These are phyloP conservation scores for Petromus typicus DNA, from an alignment of 2,113 vertebrate species.

Conservation along the genomic window DNA sequence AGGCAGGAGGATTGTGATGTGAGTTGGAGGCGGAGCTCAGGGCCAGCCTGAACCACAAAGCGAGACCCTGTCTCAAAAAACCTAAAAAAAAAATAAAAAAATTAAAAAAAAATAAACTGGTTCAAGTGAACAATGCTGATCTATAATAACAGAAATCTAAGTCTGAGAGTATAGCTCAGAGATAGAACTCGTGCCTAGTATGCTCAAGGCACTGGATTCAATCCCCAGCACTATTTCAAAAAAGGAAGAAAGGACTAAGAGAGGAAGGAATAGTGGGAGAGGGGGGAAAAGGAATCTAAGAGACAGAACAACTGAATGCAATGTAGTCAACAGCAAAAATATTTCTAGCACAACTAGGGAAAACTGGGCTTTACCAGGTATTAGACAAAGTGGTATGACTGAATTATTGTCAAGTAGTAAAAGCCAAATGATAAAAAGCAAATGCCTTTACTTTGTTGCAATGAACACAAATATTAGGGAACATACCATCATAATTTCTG, in stretches of 20 bases:
- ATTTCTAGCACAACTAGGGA: neutral
- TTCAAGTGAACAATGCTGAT: neutral
- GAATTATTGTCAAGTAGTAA: neutral
- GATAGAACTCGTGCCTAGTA: neutral
- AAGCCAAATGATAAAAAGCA: neutral
- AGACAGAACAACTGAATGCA: neutral
- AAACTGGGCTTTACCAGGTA: neutral
- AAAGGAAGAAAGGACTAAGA: neutral
- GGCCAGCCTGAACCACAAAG: too few species aligned
- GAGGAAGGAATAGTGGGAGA: neutral
- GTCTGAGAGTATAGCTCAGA: neutral
- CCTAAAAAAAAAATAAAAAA: neutral
- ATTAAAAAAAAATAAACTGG: neutral
- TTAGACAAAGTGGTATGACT: neutral
- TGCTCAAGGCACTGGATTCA: neutral
- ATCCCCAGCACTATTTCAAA: neutral
- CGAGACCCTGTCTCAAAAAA: too few species aligned
- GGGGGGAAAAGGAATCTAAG: neutral
- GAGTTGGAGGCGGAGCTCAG: too few species aligned
- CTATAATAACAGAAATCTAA: neutral
- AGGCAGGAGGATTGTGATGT: too few species aligned
- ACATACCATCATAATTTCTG: neutral
- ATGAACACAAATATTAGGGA: neutral
- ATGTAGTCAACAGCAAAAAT: neutral
- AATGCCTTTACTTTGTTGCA: neutral